phyloP scores from a whole-genome alignment of 1,140 invertebrate genomes.

The Drosophila jambulina region DNA sequence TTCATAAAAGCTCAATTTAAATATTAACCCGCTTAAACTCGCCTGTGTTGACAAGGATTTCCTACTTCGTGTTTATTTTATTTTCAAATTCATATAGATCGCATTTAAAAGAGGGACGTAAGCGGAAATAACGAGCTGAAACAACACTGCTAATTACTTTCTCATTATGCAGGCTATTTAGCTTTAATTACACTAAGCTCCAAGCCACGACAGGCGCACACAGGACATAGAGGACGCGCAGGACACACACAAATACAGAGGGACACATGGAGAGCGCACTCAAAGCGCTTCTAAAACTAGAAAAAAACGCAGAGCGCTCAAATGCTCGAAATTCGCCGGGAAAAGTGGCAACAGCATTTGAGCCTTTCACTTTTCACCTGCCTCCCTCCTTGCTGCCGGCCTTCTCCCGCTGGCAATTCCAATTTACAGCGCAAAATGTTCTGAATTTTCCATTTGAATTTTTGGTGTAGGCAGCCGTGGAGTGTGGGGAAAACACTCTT shows the following conservation, averaged over 20 bases:
- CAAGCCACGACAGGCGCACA: conserved; percentile 55
- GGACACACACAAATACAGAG: conserved; percentile 11
- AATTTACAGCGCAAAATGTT: conserved; percentile 60
- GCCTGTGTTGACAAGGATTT: background rate
- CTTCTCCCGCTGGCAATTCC: conserved; percentile 45
- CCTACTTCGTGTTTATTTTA: conserved; percentile 1
- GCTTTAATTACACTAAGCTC: conserved; percentile 82
- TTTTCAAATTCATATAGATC: conserved; percentile 38
- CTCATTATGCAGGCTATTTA: conserved; percentile 84
- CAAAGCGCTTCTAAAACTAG: conserved; percentile 55
- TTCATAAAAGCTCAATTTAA: background rate
- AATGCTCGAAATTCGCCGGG: conserved; percentile 63
- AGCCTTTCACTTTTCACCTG: conserved; percentile 78
- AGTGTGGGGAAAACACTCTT: conserved; percentile 14
- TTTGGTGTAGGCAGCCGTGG: conserved; percentile 10
- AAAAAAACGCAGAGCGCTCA: conserved; percentile 28
- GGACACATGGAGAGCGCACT: conserved; percentile 31
- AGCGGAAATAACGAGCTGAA: conserved; percentile 46
- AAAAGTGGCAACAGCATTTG: conserved; percentile 66
- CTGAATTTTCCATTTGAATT: conserved; percentile 73
- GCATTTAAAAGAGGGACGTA: conserved; percentile 20
- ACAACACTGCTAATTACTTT: conserved; percentile 83
- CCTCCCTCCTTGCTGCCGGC: conserved; percentile 5
- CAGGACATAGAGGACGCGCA: conserved; percentile 1
- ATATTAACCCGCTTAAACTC: background rate